Percentiles rank a stretch among this genome's conserved stretches.
Conservation (phyloP, 1,140 invertebrate species). For the Epicauta chinensis region DNA sequence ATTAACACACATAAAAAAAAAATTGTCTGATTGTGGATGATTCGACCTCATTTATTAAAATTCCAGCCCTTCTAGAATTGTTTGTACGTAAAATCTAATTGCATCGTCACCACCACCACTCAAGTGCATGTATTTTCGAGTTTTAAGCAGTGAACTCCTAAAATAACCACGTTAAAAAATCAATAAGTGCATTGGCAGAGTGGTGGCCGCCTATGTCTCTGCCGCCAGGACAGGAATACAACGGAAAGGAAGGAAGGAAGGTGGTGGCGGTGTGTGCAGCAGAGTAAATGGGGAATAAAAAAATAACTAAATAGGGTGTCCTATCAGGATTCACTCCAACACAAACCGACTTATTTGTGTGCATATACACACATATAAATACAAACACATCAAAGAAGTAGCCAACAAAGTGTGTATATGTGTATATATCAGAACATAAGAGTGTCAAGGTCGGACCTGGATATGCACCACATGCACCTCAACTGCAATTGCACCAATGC, state of each 20-base stretch:
- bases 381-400: constrained; percentile 1
- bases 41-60: too few relatives aligned
- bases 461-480: constrained; percentile 29
- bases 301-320: too few relatives aligned
- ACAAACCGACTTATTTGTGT: background rate
- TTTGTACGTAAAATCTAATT: too few relatives aligned
- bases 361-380: constrained; percentile 10
- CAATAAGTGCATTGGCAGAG: constrained; percentile 26
- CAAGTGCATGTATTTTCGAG: constrained; percentile 9
- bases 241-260: too few relatives aligned
- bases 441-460: constrained; percentile 38
- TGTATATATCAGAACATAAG: constrained; percentile 26
- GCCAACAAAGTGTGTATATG: background rate
- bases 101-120: too few relatives aligned
- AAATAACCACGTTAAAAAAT: constrained; percentile 33
- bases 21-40: too few relatives aligned
- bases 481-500: constrained; percentile 39
- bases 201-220: too few relatives aligned
- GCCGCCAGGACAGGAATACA: background rate
- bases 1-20: too few relatives aligned
- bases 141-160: constrained; percentile 25
- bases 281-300: too few relatives aligned
- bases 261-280: too few relatives aligned
- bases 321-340: too few relatives aligned
- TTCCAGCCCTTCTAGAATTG: too few relatives aligned